These are phyloP conservation scores for Orthosia gracilis DNA, from an alignment of 2,888 invertebrate genomes.

Conservation along the genomic window DNA sequence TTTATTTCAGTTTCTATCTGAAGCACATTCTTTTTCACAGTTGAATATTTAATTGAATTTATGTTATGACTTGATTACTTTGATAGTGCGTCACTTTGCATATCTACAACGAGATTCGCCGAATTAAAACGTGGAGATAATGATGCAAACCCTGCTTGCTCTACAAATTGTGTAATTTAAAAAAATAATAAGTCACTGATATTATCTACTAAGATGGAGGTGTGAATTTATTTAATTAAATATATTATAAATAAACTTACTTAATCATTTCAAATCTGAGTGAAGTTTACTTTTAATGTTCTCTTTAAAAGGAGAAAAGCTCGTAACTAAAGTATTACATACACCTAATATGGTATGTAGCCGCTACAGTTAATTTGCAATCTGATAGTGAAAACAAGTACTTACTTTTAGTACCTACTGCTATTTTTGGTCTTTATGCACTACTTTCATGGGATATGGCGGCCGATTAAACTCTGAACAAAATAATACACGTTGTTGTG, in stretches of 20 bases:
- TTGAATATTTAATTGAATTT: background rate
- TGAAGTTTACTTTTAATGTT: background rate
- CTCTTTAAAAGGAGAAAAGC: conserved; percentile 18
- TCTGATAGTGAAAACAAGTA: conserved; percentile 4
- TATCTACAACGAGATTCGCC: background rate
- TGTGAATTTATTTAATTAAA: conserved; percentile 31
- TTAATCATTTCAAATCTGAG: background rate
- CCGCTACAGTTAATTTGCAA: background rate
- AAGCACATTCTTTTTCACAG: too few relatives aligned
- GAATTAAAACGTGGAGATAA: background rate
- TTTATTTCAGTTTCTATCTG: too few relatives aligned
- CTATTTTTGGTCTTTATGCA: background rate
- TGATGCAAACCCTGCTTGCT: background rate
- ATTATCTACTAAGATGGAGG: conserved; percentile 2
- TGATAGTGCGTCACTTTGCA: background rate
- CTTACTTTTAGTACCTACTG: background rate
- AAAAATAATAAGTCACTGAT: conserved; percentile 15
- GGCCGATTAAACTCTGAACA: too few relatives aligned
- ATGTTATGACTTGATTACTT: background rate
- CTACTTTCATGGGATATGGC: background rate
- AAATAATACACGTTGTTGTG: background rate
- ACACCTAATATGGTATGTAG: conserved; percentile 1
- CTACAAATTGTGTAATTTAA: background rate
- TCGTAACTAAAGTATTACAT: conserved; percentile 6
- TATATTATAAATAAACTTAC: background rate